Conservation (phyloP, 2,797 vertebrate species). For the Apogon talboti region DNA sequence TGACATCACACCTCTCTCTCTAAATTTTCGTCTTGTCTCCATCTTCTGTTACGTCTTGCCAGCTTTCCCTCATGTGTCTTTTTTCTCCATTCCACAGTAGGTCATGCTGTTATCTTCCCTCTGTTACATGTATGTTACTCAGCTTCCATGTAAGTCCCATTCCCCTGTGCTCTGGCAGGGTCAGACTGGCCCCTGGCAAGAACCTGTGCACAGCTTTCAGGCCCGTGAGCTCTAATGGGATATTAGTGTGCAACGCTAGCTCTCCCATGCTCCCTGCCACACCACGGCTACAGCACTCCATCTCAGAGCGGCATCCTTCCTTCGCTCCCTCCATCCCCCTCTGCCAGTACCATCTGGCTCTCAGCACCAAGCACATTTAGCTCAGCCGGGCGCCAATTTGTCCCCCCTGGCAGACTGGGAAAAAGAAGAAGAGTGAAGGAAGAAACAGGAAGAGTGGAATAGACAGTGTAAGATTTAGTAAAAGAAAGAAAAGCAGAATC, state of each 20-base stretch:
- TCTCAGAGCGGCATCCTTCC: constrained; percentile 64
- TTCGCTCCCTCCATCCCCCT: constrained; percentile 63
- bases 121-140: constrained; percentile 7
- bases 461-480: constrained; percentile 40
- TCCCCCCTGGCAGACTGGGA: constrained; percentile 67
- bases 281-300: constrained; percentile 51
- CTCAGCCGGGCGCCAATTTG: constrained; percentile 79
- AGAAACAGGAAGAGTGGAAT: constrained; percentile 38
- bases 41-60: constrained; percentile 33
- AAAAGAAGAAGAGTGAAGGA: constrained; percentile 41
- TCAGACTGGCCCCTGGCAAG: constrained; percentile 45
- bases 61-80: constrained; percentile 30
- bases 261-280: constrained; percentile 53
- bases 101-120: constrained; percentile 23
- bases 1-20: constrained; percentile 48
- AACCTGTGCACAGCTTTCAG: constrained; percentile 48
- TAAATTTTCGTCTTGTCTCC: constrained; percentile 17
- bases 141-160: constrained; percentile 22
- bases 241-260: constrained; percentile 64
- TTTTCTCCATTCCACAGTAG: constrained; percentile 22
- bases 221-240: constrained; percentile 69
- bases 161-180: constrained; percentile 28
- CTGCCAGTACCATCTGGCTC: constrained; percentile 83
- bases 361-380: constrained; percentile 80
- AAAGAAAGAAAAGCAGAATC: constrained; percentile 40